Evolutionary conservation across 2,888 invertebrate genomes (phyloP).

Genomic region (Halictus ligatus): DNA sequence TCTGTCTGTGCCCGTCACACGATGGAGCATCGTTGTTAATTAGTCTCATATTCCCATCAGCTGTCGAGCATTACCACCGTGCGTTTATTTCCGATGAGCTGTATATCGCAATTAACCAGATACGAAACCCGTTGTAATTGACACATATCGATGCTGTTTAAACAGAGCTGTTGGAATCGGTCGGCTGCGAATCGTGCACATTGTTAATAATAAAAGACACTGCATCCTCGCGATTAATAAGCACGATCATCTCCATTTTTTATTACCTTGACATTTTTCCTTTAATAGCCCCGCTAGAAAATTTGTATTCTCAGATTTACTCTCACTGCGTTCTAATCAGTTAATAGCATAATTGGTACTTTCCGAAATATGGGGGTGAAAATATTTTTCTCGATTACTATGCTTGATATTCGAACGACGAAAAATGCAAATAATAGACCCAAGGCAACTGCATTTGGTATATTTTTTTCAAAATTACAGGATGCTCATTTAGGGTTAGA

Average conservation of each 20-base stretch:
- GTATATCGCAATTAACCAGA: background rate
- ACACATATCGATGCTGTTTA: background rate
- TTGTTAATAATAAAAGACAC: background rate
- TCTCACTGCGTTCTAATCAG: too few relatives aligned
- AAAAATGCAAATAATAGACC: too few relatives aligned
- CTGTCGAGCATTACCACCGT: background rate
- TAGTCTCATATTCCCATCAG: background rate
- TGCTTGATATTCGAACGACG: too few relatives aligned
- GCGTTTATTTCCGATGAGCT: background rate
- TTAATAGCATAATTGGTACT: too few relatives aligned
- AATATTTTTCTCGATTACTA: too few relatives aligned
- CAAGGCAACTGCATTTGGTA: too few relatives aligned
- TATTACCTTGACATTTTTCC: background rate
- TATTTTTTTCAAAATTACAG: too few relatives aligned
- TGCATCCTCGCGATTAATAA: background rate
- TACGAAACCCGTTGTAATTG: background rate
- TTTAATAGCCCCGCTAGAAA: too few relatives aligned
- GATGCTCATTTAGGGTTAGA: too few relatives aligned
- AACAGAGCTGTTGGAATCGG: background rate
- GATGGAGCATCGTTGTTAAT: background rate
- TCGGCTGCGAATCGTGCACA: background rate
- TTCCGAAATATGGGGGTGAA: too few relatives aligned
- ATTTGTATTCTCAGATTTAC: too few relatives aligned
- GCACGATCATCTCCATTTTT: background rate
- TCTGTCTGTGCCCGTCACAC: background rate